Base-by-base conservation (phyloP, 2,888 invertebrate species). In the Linnaemya tessellans region DNA sequence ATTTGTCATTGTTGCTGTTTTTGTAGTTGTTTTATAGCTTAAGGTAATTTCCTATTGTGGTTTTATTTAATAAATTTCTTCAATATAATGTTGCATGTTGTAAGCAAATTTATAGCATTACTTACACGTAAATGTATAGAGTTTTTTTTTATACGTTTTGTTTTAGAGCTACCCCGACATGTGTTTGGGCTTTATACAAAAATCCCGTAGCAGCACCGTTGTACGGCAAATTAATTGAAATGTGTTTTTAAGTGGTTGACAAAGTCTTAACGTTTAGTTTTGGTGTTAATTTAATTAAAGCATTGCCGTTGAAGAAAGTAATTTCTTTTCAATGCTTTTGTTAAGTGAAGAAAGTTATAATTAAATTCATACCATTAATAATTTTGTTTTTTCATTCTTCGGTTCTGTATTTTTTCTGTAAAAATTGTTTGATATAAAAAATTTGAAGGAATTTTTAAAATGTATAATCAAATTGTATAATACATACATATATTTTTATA, bases 41-140 rank as follows among this genome's bases (percentile, higher is more conserved):
- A 75, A 71, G 78, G 73, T 56, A 80, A 75, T 75, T 75, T 82
- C 60, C 74, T 70, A 43, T 71, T 74, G 49, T 35, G 51, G 22
- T 56, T 68, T 81, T 67, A 38, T 64, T 62, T 38, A 60, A 41
- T 20, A 30, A 41, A 60, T 25, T 58, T 49, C 5, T 25, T 15
- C 20, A 56, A 62, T 38, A 70, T 30, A 43, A 41, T 74, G 81
- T 81, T 78, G 73, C 74, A 75, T 84, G 74, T 75, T 75, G 43
- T 58, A n/a, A 64, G 9, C n/a, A 54, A 70, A 70, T 71, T 73
- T 41, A 49, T 70, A 49, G 18, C 11, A 56, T 41, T 3, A 43
- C 22, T 11, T 49, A 43, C 15, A 49, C 49, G 60, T 22, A 49
- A 51, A 18, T 5, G 18, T 54, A 13, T 46, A 3, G 20, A 41